Evolutionary conservation across 2,888 invertebrate species (phyloP), one percentile per base, ranked within the genome.

Genomic region (Drosophila mercatorum): DNA sequence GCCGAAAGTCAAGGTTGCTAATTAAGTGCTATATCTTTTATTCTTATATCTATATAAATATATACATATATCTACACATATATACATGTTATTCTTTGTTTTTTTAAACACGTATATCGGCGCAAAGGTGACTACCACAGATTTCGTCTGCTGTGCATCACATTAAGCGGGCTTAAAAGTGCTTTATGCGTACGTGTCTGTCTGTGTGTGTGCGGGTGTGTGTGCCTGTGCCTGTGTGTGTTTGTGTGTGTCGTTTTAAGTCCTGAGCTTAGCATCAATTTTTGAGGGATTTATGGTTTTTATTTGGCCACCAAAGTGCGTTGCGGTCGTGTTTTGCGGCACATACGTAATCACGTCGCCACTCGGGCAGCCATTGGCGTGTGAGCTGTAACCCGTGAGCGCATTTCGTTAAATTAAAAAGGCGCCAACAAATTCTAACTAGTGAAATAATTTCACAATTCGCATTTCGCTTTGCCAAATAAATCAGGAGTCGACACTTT

Each of bases 1-100:
- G 69, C 67, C 62, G 69, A 77, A 82, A 89, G 81, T 89, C 86
- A 89, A 86, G 89, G 86, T 85, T 86, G 75, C 77, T 86, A 88
- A 86, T 86, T 88, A 86, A 89, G 85, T 81, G 76, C 62, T 75
- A 72, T 62, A 75, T 68, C 57, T 66, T 68, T 70, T 64, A 43
- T 70, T 59, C 41, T 38, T 57, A 34, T 53, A 26, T 60, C 44
- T 28, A n/a, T 38, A 53, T 40, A 28, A 14, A 66, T n/a, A 51
- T 38, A 36, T 41, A 17, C 17, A 17, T 17, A 17, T 17, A 17
- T 17, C 17, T 17, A 17, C 17, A 41, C 4, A 11, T n/a, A 8
- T 46, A 17, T 51, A 36, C 1, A 17, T 55, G 14, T 40, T 52
- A n/a, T 55, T 53, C 14, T 17, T 17, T 22, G 44, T 38, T 40